Base-by-base conservation (phyloP, 37 sponge, comb jelly and placozoan species). In the Mnemiopsis leidyi region DNA sequence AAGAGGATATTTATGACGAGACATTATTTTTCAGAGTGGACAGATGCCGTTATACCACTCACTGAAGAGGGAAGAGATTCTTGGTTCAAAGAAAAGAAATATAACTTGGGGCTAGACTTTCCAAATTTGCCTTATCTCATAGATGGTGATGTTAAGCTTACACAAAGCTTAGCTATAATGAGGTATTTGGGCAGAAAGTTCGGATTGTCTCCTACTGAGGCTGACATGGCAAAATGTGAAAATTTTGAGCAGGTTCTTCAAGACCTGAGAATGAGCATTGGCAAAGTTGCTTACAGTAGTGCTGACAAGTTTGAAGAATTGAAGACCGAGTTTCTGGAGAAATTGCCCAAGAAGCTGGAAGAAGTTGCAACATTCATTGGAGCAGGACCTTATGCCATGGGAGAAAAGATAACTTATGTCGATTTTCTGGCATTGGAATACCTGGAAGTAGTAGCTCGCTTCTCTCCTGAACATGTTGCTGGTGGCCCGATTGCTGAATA, bases 341-440 rank as follows among this genome's bases (percentile, higher is more conserved):
- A 3, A 23, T 3, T 85, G 3, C 29, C 33, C 7, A 38, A 28
- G 38, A 36, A 25, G 2, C 48, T 85, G 0, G 90, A 35, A 20
- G 32, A 32, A 18, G 38, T 85, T 21, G 61, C 3, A 25, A 85
- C 38, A 28, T 85, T 85, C 48, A 35, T 85, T 13, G 90, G 90
- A 21, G 90, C 33, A 5, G 90, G 90, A 13, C 90, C 90, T 1
- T 85, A 36, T 28, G 26, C 39, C 29, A 20, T 85, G 26, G 90
- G 90, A 39, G 90, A 85, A 5, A 18, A 71, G 30, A 28, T 71
- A 13, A 71, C 75, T 7, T 71, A 71, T 28, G 75, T 71, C 5
- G 75, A 85, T 39, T 85, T 85, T 61, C n/a, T 85, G 90, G 90
- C 90, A 3, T 85, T 32, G 9, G 90, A 85, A 61, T 85, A n/a